Base-by-base conservation (phyloP, 2,113 vertebrate species). In the Lynx canadensis region DNA sequence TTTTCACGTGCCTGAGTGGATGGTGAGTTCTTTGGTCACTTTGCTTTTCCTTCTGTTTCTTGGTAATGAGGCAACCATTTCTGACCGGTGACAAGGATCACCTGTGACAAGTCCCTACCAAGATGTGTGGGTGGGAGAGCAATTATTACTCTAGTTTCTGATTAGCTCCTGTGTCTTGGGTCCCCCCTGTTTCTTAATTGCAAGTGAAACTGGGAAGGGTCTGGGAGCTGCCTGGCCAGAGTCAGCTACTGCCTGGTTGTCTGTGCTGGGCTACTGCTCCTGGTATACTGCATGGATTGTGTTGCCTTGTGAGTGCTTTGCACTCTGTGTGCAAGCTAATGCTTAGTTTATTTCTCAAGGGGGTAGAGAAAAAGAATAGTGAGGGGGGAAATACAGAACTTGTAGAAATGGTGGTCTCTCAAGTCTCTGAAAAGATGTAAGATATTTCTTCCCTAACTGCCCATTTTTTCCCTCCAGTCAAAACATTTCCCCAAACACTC, bases 1-100 rank as follows among this genome's bases (percentile, higher is more conserved):
- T 66, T 98, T 99, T 97, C 98, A 98, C 83, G 16, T 99, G 98
- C 99, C 99, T 0, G 91, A 98, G 41, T 99, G 99, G 99, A 98
- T 99, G 99, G 99, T 99, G 98, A 99, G 99, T 98, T 10, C 82
- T 89, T 88, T 50, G 41, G 36, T 93, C 10, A 0, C 82, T 94
- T 89, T 97, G 85, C 94, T 96, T 97, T 96, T 96, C 73, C 71
- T 79, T 81, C 79, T 93, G 29, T 94, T 92, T 93, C 92, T 96
- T 87, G 48, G 94, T 91, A 82, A 97, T 45, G 29, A 87, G 95
- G 68, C 68, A 73, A 4, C n/a, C 73, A 55, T 89, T 84, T 85
- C 68, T 94, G 86, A 86, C 69, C 83, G 85, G 21, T 89, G 94
- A 82, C 74, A 73, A 60, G 25, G 48, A 38, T 76, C 76, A 45